A percentile compares a stretch with the other conserved stretches of the same genome.
These are phyloP conservation scores for Agraylea sexmaculata DNA, from an alignment of 1,140 invertebrate species.

Conservation along the genomic window DNA sequence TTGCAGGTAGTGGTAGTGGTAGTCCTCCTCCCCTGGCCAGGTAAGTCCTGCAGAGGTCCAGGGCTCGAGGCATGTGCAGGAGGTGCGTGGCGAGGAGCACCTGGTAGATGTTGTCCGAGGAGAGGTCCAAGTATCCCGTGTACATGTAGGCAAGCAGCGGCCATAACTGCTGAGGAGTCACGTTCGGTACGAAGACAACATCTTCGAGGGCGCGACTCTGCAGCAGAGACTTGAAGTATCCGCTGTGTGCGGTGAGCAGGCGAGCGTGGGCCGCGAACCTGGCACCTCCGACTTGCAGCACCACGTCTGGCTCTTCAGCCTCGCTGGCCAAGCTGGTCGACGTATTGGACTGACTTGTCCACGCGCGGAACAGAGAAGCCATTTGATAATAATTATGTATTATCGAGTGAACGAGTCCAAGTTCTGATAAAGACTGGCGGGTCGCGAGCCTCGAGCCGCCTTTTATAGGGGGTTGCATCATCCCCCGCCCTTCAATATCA, in stretches of 20 bases:
- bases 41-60: conserved; percentile 48
- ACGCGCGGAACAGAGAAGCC: conserved; percentile 56
- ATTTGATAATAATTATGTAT: conserved; percentile 25
- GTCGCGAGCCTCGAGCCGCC: conserved; percentile 2
- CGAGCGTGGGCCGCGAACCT: conserved; percentile 56
- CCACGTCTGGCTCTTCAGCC: conserved; percentile 42
- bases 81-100: conserved; percentile 61
- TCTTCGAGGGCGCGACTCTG: conserved; percentile 23
- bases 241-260: conserved; percentile 57
- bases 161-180: conserved; percentile 56
- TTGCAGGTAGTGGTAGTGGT: conserved; percentile 27
- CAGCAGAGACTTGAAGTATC: conserved; percentile 48
- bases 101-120: conserved; percentile 58
- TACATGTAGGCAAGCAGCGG: conserved; percentile 66
- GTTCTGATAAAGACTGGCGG: conserved; percentile 11
- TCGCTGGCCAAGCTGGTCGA: conserved; percentile 27
- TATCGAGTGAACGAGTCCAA: background rate
- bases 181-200: conserved; percentile 40
- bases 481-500: too few species aligned
- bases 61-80: conserved; percentile 60
- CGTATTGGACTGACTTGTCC: conserved; percentile 29
- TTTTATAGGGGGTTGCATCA: conserved; percentile 7
- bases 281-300: conserved; percentile 33
- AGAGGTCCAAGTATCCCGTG: conserved; percentile 59
- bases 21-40: conserved; percentile 8